Evolutionary conservation across 2,888 invertebrate genomes (phyloP), one percentile per base, ranked within the genome.

Genomic region (Trichopria drosophilae): DNA sequence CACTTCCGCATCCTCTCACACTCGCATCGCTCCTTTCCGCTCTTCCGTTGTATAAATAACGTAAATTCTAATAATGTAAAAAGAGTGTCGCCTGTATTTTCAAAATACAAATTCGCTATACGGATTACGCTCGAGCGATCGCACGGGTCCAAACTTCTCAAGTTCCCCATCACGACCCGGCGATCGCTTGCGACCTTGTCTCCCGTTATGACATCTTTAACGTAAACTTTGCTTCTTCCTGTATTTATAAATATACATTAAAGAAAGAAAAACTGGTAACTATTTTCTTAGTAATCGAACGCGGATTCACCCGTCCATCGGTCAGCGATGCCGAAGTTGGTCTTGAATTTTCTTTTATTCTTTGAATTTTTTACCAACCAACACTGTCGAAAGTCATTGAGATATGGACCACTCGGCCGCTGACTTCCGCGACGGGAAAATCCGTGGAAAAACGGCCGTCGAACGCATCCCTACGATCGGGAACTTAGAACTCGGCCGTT

Each of bases 11-110:
- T 57, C 46, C 23, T 29, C 29, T 39, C 52, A 42, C 55, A 41
- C 46, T 51, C 58, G 54, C 53, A 31, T 41, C 53, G 41, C 40
- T 57, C 58, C 37, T 45, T 52, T 35, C 44, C 57, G 42, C 55
- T 51, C 37, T 35, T 34, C 54, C 51, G 51, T 53, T 53, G 51
- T 55, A 60, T 57, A 60, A 55, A 59, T 51, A 58, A 62, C 52
- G 55, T 57, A 61, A 59, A 54, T 57, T 57, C 35, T 53, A 61
- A 58, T 58, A 57, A 59, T 55, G 53, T 54, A 60, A 60, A 58
- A 60, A 57, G 57, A 58, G 48, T 54, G 56, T 53, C 37, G 40
- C 55, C 37, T 50, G 54, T 60, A 55, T 61, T 59, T 54, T 53
- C 53, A 58, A 60, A 60, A 58, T 61, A 55, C 58, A 58, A 63